phyloP scores from a whole-genome alignment of 2,888 invertebrate species.

The Drosophila fungiperda region DNA sequence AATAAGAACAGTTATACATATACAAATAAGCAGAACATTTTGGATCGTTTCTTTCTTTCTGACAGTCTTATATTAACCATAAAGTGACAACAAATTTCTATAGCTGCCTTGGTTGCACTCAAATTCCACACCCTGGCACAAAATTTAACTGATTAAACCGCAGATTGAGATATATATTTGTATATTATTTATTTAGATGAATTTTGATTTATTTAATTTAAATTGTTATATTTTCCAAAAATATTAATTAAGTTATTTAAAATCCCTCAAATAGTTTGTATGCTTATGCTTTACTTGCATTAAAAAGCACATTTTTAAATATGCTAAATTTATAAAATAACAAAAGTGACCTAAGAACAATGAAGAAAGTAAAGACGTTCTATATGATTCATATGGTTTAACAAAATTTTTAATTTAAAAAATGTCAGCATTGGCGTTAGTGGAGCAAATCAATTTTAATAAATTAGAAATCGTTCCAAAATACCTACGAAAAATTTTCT shows the following conservation, averaged over 20 bases:
- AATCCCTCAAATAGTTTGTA: not conserved
- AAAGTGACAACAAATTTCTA: not conserved
- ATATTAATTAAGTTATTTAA: not conserved
- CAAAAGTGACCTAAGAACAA: not conserved
- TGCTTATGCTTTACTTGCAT: not conserved
- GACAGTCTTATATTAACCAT: not conserved
- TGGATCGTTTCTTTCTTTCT: not conserved
- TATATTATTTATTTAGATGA: not conserved
- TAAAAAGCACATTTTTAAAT: not conserved
- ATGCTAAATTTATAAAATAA: not conserved
- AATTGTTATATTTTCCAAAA: not conserved
- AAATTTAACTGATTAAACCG: not conserved
- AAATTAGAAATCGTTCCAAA: not conserved
- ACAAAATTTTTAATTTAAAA: not conserved
- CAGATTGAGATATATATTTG: not conserved
- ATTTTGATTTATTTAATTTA: not conserved
- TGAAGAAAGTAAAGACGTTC: not conserved
- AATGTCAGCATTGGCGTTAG: not conserved
- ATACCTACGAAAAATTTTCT: not conserved
- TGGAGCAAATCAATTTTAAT: not conserved
- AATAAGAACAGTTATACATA: not conserved
- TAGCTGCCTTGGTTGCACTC: not conserved
- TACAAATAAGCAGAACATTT: not conserved
- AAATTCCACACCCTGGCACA: not conserved
- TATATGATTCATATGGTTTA: too few species aligned